Evolutionary conservation across 1,140 invertebrate species (phyloP), one percentile per base, ranked within the genome.

Genomic region (Lerema accius): DNA sequence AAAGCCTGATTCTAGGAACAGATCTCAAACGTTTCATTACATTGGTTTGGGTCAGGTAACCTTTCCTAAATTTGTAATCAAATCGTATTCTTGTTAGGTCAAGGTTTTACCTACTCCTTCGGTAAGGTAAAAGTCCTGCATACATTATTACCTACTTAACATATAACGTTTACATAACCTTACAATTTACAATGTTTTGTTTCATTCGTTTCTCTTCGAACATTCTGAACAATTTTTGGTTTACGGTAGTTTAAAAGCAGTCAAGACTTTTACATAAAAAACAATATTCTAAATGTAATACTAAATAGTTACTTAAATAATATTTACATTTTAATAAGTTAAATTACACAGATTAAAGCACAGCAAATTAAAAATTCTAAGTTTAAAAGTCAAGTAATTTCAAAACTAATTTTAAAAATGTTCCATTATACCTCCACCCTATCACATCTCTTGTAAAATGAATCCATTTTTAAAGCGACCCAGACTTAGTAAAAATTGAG

Each of bases 41-140:
- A 46, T 46, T 46, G 17, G 19, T 46, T 46, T 6, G 17, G 43
- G 17, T 11, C 17, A 46, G 17, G 17, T 46, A 17, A 23, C 17
- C 43, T 23, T 46, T 17, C 1, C 17, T 23, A 23, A 17, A 46
- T 11, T 46, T 23, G 43, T 23, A 19, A 23, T 23, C 43, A 1
- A 10, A 9, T 17, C 40, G 14, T 14, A 42, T 23, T 43, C 16
- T 43, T 17, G 16, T 46, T 46, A 11, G 17, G 28, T 32, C 28
- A 32, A 32, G 28, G 28, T 32, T 32, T 23, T 23, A 23, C 19
- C 2, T 32, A 32, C 28, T 4, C 9, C 4, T 32, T 23, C 19
- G 2, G 19, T 23, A 39, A 0, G 13, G 40, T 3, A 1, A 9
- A 7, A 23, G 17, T 23, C 43, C 17, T 46, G 43, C 43, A 46